Conservation (phyloP, 1,140 invertebrate species). For the Meloidogyne hapla region DNA sequence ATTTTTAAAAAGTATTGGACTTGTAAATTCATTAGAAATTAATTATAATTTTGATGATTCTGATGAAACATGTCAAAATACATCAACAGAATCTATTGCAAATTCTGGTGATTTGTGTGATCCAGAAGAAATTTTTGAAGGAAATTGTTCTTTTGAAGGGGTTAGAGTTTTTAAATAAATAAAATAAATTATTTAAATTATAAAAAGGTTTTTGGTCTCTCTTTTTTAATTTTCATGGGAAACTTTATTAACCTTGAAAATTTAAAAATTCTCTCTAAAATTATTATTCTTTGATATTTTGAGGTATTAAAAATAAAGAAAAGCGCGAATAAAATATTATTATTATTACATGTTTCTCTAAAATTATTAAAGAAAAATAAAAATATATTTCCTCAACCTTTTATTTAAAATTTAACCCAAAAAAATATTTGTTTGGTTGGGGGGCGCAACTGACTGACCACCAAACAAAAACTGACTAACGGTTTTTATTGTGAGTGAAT, state of each 20-base stretch:
- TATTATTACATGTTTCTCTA: too few relatives aligned
- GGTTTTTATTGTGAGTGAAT: neutral
- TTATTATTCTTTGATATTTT: neutral
- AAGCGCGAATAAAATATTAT: too few relatives aligned
- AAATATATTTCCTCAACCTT: too few relatives aligned
- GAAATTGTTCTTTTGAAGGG: neutral
- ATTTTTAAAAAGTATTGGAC: neutral
- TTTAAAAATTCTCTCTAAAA: neutral
- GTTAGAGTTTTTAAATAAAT: neutral
- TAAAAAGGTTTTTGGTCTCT: too few relatives aligned
- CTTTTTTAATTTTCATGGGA: too few relatives aligned
- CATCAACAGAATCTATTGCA: neutral
- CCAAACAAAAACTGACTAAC: too few relatives aligned
- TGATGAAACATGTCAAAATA: neutral
- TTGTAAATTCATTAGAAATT: neutral
- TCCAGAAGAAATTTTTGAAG: slow-evolving; percentile 1
- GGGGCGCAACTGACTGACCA: too few relatives aligned
- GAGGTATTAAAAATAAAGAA: too few relatives aligned
- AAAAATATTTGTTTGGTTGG: too few relatives aligned
- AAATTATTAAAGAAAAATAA: too few relatives aligned
- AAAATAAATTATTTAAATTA: neutral
- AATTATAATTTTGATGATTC: neutral
- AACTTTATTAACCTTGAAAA: neutral
- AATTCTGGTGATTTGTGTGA: neutral
- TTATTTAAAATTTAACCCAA: too few relatives aligned